A percentile compares a stretch with the other conserved stretches of the same genome.
Conservation (phyloP, 1,140 invertebrate species). For the Caerostris extrusa region DNA sequence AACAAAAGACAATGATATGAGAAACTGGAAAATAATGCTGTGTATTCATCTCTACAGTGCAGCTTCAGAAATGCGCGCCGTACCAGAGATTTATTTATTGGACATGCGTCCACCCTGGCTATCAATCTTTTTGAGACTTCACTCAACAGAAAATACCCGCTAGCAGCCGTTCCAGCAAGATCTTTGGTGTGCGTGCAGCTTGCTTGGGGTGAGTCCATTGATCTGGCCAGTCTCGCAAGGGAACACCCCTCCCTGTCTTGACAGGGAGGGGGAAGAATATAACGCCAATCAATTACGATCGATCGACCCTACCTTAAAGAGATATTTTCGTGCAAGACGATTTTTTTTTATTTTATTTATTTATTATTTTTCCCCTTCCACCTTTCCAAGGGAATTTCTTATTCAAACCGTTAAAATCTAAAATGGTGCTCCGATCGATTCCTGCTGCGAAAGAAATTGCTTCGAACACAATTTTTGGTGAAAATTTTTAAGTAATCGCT, state of each 20-base stretch:
- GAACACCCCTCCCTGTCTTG: background rate
- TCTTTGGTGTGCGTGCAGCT: conserved; percentile 12
- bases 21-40: conserved; percentile 3
- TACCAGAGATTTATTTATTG: conserved; percentile 48
- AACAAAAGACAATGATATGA: conserved; percentile 45
- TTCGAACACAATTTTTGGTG: background rate
- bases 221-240: background rate
- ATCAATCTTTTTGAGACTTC: conserved; percentile 47
- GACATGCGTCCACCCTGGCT: background rate
- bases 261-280: background rate
- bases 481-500: background rate
- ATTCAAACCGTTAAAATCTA: conserved; percentile 48
- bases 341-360: background rate
- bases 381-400: conserved; percentile 12
- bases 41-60: conserved; percentile 22
- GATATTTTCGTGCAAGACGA: background rate
- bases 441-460: background rate
- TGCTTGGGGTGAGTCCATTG: conserved; percentile 6
- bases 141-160: conserved; percentile 12
- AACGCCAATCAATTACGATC: conserved; percentile 41
- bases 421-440: background rate
- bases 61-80: conserved; percentile 40
- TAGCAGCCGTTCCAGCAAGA: background rate
- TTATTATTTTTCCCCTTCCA: background rate
- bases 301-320: conserved; percentile 42